phyloP scores from a whole-genome alignment of 1,140 invertebrate genomes.

The Fopius arisanus region DNA sequence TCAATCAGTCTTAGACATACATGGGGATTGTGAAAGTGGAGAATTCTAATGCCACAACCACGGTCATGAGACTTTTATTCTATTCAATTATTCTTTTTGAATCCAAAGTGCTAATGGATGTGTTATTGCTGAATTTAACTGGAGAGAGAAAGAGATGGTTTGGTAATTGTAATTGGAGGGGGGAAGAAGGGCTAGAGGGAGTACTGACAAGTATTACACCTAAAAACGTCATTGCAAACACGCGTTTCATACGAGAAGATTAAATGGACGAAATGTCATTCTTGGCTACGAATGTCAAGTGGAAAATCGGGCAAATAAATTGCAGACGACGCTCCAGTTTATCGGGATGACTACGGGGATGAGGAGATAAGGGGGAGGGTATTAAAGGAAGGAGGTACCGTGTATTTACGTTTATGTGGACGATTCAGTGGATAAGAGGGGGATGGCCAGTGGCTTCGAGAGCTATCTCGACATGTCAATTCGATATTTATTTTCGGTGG shows the following conservation, averaged over 20 bases:
- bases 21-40: neutral
- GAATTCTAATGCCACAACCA: neutral
- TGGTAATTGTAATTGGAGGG: neutral
- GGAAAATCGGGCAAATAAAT: slow-evolving; percentile 54
- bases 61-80: neutral
- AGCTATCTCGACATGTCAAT: neutral
- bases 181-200: too few relatives aligned
- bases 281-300: slow-evolving; percentile 51
- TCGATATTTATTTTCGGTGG: neutral
- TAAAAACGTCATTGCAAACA: slow-evolving; percentile 29
- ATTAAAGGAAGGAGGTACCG: neutral
- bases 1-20: neutral
- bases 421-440: neutral
- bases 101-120: neutral
- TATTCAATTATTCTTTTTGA: neutral
- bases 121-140: neutral
- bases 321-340: slow-evolving; percentile 30
- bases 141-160: neutral
- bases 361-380: neutral
- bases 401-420: slow-evolving; percentile 10
- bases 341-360: neutral
- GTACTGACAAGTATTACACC: neutral
- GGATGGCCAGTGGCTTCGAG: neutral
- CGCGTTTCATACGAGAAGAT: slow-evolving; percentile 23
- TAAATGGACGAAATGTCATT: slow-evolving; percentile 35